These are phyloP conservation scores for Gymnothorax javanicus DNA, from an alignment of 2,797 vertebrate genomes.

Conservation along the genomic window DNA sequence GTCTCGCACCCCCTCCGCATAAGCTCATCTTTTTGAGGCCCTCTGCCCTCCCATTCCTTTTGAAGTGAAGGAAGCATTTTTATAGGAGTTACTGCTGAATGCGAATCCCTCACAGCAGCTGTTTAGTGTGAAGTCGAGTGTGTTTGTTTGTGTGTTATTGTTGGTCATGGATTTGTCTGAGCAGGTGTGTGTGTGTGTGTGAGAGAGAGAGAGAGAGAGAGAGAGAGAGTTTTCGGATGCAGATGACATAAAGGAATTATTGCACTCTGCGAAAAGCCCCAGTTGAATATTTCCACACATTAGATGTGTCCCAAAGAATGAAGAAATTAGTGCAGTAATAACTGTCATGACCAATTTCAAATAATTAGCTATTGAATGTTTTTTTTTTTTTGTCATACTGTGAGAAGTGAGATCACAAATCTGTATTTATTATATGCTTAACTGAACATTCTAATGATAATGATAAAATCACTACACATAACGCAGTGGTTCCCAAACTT, in stretches of 20 bases:
- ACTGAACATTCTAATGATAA: too few species aligned
- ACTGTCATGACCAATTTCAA: not conserved
- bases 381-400: not conserved
- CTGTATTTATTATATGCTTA: too few species aligned
- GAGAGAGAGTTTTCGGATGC: not conserved
- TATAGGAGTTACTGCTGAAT: conserved; percentile 26
- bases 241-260: not conserved
- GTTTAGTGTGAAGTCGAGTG: not conserved
- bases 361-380: not conserved
- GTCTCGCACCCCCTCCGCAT: conserved; percentile 24
- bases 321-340: not conserved
- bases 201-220: too few species aligned
- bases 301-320: not conserved
- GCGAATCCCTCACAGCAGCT: conserved; percentile 10
- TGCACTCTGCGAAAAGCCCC: not conserved
- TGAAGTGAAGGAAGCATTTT: conserved; percentile 23
- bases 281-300: not conserved
- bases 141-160: not conserved
- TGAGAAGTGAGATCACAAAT: too few species aligned
- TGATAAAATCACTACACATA: too few species aligned
- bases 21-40: conserved; percentile 20
- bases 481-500: too few species aligned
- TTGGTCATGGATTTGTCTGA: not conserved
- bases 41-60: conserved; percentile 16
- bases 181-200: not conserved